phyloP scores from a whole-genome alignment of 2,888 invertebrate genomes.

The Notodonta ziczac region DNA sequence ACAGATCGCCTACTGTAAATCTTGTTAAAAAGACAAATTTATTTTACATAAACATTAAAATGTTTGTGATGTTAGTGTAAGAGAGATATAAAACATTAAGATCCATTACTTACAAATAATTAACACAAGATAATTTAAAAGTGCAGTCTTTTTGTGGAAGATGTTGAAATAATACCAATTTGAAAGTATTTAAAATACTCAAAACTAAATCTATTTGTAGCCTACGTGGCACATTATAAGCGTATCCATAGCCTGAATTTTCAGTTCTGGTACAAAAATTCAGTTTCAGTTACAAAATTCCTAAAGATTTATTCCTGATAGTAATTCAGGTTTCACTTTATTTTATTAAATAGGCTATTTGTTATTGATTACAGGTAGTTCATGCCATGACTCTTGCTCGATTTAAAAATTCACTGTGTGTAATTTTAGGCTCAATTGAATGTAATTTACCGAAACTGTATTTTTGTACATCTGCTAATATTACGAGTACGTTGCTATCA shows the following conservation, averaged over 20 bases:
- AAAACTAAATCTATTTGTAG: conserved; percentile 27
- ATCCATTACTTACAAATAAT: conserved; percentile 38
- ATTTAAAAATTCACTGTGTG: no score
- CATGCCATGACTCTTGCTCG: no score
- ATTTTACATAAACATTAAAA: background rate
- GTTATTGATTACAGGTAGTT: no score
- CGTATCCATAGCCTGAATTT: conserved; percentile 23
- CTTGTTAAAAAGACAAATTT: background rate
- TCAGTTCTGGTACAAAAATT: conserved; percentile 14
- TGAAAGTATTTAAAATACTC: conserved; percentile 40
- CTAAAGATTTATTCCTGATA: background rate
- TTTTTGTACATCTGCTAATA: background rate
- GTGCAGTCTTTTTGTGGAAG: conserved; percentile 33
- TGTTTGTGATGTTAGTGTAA: conserved; percentile 36
- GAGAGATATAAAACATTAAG: conserved; percentile 17
- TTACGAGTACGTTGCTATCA: background rate
- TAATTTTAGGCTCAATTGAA: no score
- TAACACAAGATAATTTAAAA: conserved; percentile 28
- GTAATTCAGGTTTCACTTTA: no score
- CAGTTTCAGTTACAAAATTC: conserved; percentile 12
- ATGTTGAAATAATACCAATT: conserved; percentile 27
- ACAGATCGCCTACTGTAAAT: no score
- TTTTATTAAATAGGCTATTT: no score
- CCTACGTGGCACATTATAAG: conserved; percentile 44
- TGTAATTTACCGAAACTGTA: no score